Evolutionary conservation across 2,888 invertebrate species (phyloP).

Genomic region (Scaptomyza cyrtandrae): DNA sequence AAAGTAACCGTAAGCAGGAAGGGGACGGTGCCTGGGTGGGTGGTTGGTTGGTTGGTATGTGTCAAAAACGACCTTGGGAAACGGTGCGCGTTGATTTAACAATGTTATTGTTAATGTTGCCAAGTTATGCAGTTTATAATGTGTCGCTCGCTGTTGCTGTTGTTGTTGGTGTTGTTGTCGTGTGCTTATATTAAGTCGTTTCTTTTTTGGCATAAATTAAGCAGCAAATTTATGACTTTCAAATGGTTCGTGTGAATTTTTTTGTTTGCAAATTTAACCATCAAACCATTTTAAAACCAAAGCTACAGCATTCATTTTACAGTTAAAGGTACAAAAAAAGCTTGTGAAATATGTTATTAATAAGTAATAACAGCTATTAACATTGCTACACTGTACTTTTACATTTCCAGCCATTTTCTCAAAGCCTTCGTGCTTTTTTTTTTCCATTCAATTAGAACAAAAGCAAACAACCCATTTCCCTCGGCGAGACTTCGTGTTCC

Average conservation of each 20-base stretch:
- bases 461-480: neutral
- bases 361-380: neutral
- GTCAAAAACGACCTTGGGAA: slow-evolving; percentile 55
- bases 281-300: neutral
- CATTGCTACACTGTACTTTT: neutral
- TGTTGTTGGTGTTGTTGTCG: slow-evolving; percentile 16
- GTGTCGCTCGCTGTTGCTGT: slow-evolving; percentile 18
- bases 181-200: slow-evolving; percentile 30
- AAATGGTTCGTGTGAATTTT: slow-evolving; percentile 64
- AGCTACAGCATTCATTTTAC: neutral
- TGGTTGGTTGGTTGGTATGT: neutral
- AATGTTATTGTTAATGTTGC: slow-evolving; percentile 71
- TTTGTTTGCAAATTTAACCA: slow-evolving; percentile 23
- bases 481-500: neutral
- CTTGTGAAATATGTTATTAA: neutral
- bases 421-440: slow-evolving; percentile 2
- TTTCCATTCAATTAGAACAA: neutral
- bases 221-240: slow-evolving; percentile 67
- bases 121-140: slow-evolving; percentile 70
- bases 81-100: slow-evolving; percentile 46
- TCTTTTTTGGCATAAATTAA: slow-evolving; percentile 63
- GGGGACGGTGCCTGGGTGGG: neutral
- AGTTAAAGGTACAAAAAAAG: neutral
- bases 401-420: slow-evolving; percentile 1
- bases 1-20: slow-evolving; percentile 5